These are phyloP conservation scores for Solenodon paradoxus DNA, from an alignment of 2,113 vertebrate genomes.

Conservation along the genomic window DNA sequence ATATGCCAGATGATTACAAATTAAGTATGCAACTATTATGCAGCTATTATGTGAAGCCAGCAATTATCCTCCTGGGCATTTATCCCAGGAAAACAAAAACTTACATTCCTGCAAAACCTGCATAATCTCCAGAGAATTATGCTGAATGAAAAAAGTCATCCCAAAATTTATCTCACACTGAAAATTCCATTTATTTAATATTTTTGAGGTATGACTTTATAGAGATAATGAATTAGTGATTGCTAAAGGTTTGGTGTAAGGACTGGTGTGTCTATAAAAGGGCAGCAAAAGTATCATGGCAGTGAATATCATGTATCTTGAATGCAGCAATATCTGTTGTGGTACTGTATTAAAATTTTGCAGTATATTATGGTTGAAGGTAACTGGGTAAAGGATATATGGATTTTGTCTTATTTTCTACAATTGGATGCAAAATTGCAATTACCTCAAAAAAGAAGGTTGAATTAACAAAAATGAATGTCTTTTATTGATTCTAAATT, in stretches of 20 bases:
- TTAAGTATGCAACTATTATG: neutral
- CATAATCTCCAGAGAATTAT: neutral
- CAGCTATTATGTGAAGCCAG: too few relatives aligned
- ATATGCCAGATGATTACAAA: neutral
- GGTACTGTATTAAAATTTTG: neutral
- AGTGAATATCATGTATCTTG: neutral
- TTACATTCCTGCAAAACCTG: neutral
- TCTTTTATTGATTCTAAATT: neutral
- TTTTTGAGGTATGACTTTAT: neutral
- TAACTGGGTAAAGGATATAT: neutral
- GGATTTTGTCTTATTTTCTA: neutral
- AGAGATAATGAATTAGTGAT: neutral
- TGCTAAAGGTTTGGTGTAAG: neutral
- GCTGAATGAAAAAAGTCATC: neutral
- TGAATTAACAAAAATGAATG: neutral
- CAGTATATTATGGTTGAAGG: neutral
- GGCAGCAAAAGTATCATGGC: neutral
- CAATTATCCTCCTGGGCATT: too few relatives aligned
- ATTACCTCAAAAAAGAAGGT: neutral
- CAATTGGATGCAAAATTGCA: neutral
- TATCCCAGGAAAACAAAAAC: neutral
- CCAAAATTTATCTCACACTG: neutral
- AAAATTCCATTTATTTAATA: neutral
- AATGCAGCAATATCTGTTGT: neutral
- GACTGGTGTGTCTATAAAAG: neutral